phyloP scores from a whole-genome alignment of 1,140 invertebrate species.

The Monomorium pharaonis region DNA sequence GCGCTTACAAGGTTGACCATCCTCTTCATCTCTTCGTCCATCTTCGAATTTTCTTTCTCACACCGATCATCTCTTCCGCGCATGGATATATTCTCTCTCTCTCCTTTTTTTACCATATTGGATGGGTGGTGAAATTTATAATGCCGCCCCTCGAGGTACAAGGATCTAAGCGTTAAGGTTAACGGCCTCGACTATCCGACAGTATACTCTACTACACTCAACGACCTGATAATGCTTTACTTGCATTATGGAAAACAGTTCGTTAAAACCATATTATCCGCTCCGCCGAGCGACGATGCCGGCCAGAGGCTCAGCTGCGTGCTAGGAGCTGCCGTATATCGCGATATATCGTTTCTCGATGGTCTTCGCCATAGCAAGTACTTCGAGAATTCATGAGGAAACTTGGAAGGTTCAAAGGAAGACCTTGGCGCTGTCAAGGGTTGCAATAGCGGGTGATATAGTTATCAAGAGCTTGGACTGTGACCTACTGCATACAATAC shows the following conservation, averaged over 20 bases:
- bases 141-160: constrained; percentile 54
- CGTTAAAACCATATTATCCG: constrained; percentile 78
- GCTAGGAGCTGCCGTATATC: constrained; percentile 32
- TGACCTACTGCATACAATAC: constrained; percentile 44
- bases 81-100: neutral
- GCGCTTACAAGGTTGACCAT: neutral
- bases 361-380: constrained; percentile 38
- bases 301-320: constrained; percentile 65
- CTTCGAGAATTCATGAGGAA: constrained; percentile 58
- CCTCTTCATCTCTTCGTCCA: neutral
- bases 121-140: constrained; percentile 69
- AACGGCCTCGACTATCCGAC: constrained; percentile 64
- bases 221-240: constrained; percentile 78
- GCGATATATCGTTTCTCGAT: constrained; percentile 58
- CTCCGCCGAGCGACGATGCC: constrained; percentile 49
- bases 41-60: neutral
- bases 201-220: constrained; percentile 69
- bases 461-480: constrained; percentile 44
- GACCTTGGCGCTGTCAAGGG: constrained; percentile 48
- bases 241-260: constrained; percentile 80
- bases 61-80: neutral
- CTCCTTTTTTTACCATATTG: constrained; percentile 29
- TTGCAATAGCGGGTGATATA: constrained; percentile 53
- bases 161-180: constrained; percentile 73
- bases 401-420: constrained; percentile 48